Evolutionary conservation across 1,140 invertebrate species (phyloP).

Genomic region (Plodia interpunctella): DNA sequence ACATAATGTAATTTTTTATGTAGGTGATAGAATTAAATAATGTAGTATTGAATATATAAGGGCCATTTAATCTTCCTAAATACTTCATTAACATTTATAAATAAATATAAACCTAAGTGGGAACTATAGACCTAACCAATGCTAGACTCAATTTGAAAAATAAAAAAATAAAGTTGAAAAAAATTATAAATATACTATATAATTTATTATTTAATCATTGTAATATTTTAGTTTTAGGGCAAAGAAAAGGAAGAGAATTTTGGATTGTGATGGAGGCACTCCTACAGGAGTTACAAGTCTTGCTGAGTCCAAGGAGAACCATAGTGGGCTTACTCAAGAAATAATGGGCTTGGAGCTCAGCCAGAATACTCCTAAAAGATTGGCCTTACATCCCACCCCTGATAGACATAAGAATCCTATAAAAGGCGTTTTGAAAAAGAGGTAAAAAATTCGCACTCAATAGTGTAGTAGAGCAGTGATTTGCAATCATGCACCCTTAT

Average conservation of each 20-base stretch:
- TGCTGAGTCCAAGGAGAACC: conserved; percentile 57
- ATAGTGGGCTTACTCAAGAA: conserved; percentile 83
- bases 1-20: no score
- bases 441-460: conserved; percentile 29
- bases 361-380: conserved; percentile 78
- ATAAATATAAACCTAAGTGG: no score
- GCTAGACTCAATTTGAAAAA: no score
- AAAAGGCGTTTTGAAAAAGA: conserved; percentile 79
- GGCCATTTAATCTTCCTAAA: no score
- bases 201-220: neutral
- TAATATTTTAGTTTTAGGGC: conserved; percentile 60
- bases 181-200: no score
- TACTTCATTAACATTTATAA: no score
- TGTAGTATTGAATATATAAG: no score
- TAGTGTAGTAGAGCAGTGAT: no score
- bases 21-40: no score
- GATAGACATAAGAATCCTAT: conserved; percentile 76
- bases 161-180: no score
- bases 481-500: no score
- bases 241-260: conserved; percentile 78
- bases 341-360: conserved; percentile 77
- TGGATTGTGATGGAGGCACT: conserved; percentile 67
- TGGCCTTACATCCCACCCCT: conserved; percentile 69
- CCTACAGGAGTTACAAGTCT: conserved; percentile 61
- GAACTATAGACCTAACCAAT: no score